These are phyloP conservation scores for Microtus richardsoni DNA, from an alignment of 2,113 vertebrate species.

Conservation along the genomic window DNA sequence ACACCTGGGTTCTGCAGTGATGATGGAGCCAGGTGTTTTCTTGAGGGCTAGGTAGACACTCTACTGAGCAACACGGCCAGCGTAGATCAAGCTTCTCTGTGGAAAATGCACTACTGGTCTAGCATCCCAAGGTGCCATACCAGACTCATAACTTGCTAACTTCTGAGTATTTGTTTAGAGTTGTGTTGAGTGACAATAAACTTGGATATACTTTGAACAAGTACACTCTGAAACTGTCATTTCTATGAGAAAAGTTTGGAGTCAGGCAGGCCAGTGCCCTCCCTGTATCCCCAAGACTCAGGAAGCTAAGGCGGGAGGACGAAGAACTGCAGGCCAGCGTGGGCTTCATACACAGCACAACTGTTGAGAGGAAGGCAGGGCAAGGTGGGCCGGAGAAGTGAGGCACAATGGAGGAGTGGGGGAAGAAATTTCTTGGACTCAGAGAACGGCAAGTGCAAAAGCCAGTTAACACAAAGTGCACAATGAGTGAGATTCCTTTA, in stretches of 20 bases:
- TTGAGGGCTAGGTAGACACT: background rate
- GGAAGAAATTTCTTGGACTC: background rate
- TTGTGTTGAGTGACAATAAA: background rate
- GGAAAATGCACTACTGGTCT: background rate
- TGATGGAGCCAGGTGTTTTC: background rate
- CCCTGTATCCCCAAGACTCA: background rate
- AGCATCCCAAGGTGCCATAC: background rate
- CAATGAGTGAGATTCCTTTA: background rate
- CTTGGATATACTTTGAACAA: slow-evolving; percentile 15
- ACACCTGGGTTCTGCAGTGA: background rate
- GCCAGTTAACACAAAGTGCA: background rate
- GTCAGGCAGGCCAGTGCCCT: background rate
- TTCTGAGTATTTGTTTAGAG: slow-evolving; percentile 36
- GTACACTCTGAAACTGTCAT: slow-evolving; percentile 10
- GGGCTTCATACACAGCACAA: background rate
- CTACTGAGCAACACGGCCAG: background rate
- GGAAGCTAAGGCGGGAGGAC: background rate
- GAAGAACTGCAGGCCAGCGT: background rate
- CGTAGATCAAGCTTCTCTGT: background rate
- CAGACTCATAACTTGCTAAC: slow-evolving; percentile 18
- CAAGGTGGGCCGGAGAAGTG: background rate
- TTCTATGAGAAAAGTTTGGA: slow-evolving; percentile 9
- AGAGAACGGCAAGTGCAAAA: background rate
- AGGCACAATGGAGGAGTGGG: background rate
- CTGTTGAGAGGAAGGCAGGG: background rate